A percentile compares a stretch with the other conserved stretches of the same genome.
Conservation (phyloP, 2,797 vertebrate genomes). For the Stomatorhinus walkeri region DNA sequence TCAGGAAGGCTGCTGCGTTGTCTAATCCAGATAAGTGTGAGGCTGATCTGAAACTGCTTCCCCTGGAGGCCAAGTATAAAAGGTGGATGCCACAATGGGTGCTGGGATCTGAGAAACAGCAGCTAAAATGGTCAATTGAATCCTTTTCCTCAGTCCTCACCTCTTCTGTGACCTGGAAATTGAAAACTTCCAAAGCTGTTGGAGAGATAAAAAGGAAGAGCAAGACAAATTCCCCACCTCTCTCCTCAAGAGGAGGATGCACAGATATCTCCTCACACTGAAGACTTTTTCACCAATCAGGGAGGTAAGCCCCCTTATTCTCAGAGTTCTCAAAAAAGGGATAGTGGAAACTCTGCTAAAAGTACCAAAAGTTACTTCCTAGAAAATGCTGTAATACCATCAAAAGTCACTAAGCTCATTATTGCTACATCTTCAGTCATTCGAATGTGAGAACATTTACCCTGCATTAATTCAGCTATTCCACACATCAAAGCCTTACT, state of each 20-base stretch:
- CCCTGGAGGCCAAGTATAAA: not conserved
- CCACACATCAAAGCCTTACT: not conserved
- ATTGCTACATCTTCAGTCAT: not conserved
- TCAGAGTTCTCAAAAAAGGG: not conserved
- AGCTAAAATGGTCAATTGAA: not conserved
- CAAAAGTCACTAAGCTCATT: slow-evolving; percentile 4
- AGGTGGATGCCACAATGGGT: slow-evolving; percentile 2
- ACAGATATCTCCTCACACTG: not conserved
- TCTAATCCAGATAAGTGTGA: not conserved
- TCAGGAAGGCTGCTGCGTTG: not conserved
- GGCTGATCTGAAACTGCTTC: not conserved
- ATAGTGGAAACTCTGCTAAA: not conserved
- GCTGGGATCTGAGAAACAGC: slow-evolving; percentile 8
- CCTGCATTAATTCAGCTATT: not conserved
- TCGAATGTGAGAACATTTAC: not conserved
- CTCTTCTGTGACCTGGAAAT: slow-evolving; percentile 1
- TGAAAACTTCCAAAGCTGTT: not conserved
- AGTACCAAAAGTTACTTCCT: not conserved
- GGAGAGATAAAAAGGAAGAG: not conserved
- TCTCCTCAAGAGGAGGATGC: slow-evolving; percentile 6
- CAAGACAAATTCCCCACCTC: not conserved
- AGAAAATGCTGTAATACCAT: not conserved
- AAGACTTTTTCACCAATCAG: not conserved
- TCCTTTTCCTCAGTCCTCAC: not conserved
- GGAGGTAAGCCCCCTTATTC: not conserved